A percentile compares a stretch with the other conserved stretches of the same genome.
These are phyloP conservation scores for Oikopleura dioica DNA, from an alignment of 23 tunicate genomes.

Conservation along the genomic window DNA sequence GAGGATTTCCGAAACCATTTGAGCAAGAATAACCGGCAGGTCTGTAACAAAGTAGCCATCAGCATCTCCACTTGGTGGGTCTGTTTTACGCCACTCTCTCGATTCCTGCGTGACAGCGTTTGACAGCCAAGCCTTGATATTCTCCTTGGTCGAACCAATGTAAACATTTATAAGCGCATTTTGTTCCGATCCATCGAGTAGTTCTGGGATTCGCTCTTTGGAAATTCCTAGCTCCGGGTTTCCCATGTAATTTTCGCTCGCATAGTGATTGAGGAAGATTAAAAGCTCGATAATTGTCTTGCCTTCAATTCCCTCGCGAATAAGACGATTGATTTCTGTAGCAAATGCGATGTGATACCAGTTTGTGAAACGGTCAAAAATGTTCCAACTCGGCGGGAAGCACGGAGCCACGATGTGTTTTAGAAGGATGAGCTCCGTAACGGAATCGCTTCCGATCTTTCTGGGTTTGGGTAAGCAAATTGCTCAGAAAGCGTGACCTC, in stretches of 20 bases:
- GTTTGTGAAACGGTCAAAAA: slow-evolving; percentile 43
- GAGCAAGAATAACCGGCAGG: slow-evolving; percentile 65
- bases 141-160: slow-evolving; percentile 42
- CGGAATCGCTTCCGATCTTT: slow-evolving; percentile 25
- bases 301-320: slow-evolving; percentile 42
- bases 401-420: slow-evolving; percentile 36
- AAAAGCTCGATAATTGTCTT: slow-evolving; percentile 50
- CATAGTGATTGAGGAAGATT: slow-evolving; percentile 50
- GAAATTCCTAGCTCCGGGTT: neutral
- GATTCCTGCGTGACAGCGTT: slow-evolving; percentile 53
- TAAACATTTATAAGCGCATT: too few relatives aligned
- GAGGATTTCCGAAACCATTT: slow-evolving; percentile 81
- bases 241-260: slow-evolving; percentile 16
- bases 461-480: too few relatives aligned
- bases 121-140: slow-evolving; percentile 42
- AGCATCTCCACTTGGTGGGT: slow-evolving; percentile 72
- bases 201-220: neutral
- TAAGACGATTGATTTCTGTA: slow-evolving; percentile 30
- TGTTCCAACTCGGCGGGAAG: slow-evolving; percentile 69
- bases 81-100: slow-evolving; percentile 51
- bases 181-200: neutral
- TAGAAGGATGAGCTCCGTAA: slow-evolving; percentile 46
- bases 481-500: too few relatives aligned
- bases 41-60: slow-evolving; percentile 79
- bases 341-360: slow-evolving; percentile 79